Evolutionary conservation across 2,113 vertebrate genomes (phyloP).

Genomic region (Pipra filicauda): DNA sequence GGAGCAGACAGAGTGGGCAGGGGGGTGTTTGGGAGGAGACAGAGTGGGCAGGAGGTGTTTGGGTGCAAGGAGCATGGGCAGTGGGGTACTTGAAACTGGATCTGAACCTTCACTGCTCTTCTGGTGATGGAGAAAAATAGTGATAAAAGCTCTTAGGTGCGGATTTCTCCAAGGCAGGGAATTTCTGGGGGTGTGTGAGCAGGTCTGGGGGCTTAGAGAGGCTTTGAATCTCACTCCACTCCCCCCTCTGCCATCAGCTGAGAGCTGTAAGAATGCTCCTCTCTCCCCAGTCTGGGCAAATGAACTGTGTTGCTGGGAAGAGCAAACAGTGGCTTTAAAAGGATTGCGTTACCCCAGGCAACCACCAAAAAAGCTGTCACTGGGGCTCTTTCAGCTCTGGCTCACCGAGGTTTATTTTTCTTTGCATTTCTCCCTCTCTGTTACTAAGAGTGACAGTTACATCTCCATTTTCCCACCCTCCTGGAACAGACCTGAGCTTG

Average conservation of each 20-base stretch:
- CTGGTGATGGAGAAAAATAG: background rate
- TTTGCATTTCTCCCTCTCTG: background rate
- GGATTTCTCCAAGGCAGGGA: background rate
- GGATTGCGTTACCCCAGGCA: slow-evolving; percentile 46
- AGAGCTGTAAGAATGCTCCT: background rate
- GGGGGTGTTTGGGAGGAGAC: no score
- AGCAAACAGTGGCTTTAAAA: slow-evolving; percentile 51
- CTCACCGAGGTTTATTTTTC: slow-evolving; percentile 26
- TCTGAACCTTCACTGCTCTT: background rate
- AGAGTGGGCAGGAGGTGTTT: background rate
- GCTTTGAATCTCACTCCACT: background rate
- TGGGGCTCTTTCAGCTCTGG: slow-evolving; percentile 35
- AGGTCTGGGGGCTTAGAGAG: background rate
- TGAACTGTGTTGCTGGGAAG: slow-evolving; percentile 11
- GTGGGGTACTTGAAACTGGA: background rate
- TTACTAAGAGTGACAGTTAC: slow-evolving; percentile 1
- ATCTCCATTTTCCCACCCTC: slow-evolving; percentile 29
- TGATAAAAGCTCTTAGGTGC: background rate
- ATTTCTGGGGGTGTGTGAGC: rapidly evolving
- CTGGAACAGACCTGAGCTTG: background rate
- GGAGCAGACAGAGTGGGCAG: background rate
- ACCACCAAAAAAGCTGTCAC: slow-evolving; percentile 50
- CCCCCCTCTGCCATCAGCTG: background rate
- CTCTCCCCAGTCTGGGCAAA: background rate
- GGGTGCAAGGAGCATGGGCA: background rate